Base-by-base conservation (phyloP, 2,888 invertebrate species). In the Perizoma affinitatum region DNA sequence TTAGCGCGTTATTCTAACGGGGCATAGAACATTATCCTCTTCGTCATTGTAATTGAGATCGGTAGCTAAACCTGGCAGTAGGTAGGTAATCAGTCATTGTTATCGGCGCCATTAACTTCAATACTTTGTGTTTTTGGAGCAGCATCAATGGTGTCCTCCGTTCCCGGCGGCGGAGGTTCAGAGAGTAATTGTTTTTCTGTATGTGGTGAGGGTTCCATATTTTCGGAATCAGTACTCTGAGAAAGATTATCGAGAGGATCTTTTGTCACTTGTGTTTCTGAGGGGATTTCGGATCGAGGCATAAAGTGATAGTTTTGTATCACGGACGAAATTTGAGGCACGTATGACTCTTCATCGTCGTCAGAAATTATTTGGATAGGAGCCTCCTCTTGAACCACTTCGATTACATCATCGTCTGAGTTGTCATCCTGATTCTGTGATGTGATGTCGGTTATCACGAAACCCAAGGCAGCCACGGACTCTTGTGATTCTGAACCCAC, bases 371-470 rank as follows among this genome's bases (percentile, higher is more conserved):
- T 90, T 79, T 87, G 87, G 34, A 92, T 92, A 3, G 91, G 90
- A 5, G 88, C 87, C 67, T 92, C 90, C 63, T 90, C 89, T 73
- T 87, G 78, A 5, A 90, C 85, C 40, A 92, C 90, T 79, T 91
- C 91, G 47, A 91, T 90, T 8, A 90, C 90, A 54, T 90, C 91
- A 74, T 92, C 91, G 60, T 92, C 91, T 2, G 91, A 91, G 34
- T 77, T 76, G 47, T 82, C 79, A 9, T 83, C 83, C 56, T 71
- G 69, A 4, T 47, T 66, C 53, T 76, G 56, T 38, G 58, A 46
- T 47, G 44, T 49, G 44, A 58, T 48, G 8, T 58, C 52, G 7
- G 52, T 58, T 41, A 63, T 58, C 34, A 58, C 46, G 8, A 58
- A 55, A 48, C 35, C 50, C 33, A 50, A 34, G 7, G 22, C 46